Evolutionary conservation across 2,888 invertebrate species (phyloP).

Genomic region (Erpobdella octoculata): DNA sequence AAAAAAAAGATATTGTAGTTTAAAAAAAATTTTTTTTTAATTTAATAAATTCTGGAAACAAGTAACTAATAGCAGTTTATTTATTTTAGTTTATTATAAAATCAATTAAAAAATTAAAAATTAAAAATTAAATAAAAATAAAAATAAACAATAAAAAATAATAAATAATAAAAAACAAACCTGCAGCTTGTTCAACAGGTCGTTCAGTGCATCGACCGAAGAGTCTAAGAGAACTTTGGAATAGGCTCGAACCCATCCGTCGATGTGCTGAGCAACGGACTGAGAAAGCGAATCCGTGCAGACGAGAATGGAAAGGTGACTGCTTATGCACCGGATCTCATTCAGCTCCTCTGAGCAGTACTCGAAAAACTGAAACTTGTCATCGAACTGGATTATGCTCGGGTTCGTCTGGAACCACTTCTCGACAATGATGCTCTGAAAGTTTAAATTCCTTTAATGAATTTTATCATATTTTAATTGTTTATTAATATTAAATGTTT

Average conservation of each 20-base stretch:
- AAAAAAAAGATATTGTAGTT: background rate
- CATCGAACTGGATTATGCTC: constrained; percentile 64
- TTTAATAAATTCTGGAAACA: background rate
- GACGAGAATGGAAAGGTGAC: constrained; percentile 55
- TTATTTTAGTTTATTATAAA: too few species aligned
- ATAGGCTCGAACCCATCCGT: constrained; percentile 70
- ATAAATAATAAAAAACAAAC: constrained; percentile 53
- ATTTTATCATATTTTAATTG: background rate
- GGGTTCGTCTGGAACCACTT: constrained; percentile 66
- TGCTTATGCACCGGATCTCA: constrained; percentile 41
- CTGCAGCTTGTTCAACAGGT: constrained; percentile 64
- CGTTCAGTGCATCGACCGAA: constrained; percentile 64
- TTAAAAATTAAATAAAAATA: constrained; percentile 7
- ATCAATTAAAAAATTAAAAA: background rate
- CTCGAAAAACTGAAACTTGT: constrained; percentile 75
- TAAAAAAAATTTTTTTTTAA: background rate
- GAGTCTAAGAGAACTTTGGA: constrained; percentile 64
- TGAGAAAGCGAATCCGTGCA: constrained; percentile 66
- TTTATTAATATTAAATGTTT: background rate
- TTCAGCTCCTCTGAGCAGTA: constrained; percentile 65
- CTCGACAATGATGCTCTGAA: constrained; percentile 61
- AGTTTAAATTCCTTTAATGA: background rate
- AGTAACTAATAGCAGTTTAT: too few species aligned
- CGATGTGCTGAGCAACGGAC: constrained; percentile 66
- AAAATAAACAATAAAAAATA: constrained; percentile 9